These are phyloP conservation scores for Eulithis testata DNA, from an alignment of 2,888 invertebrate species.

Conservation along the genomic window DNA sequence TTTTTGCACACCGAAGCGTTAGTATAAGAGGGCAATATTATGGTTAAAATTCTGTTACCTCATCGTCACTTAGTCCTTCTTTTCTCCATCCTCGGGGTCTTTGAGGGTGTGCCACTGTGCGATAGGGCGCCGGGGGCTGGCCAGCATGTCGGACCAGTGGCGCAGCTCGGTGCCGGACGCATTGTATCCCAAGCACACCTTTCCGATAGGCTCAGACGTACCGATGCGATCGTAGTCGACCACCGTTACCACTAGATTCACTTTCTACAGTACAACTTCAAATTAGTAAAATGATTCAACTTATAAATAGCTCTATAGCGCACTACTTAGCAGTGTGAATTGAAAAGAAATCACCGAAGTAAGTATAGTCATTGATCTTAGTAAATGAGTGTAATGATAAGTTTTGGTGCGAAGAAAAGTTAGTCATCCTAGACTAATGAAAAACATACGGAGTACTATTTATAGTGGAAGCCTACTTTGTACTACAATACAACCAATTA, in stretches of 20 bases:
- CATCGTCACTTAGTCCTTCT: conserved; percentile 87
- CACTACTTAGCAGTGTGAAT: conserved; percentile 29
- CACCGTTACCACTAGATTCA: conserved; percentile 98
- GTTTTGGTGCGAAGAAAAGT: conserved; percentile 21
- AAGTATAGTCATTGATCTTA: no score
- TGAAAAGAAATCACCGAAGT: conserved; percentile 5
- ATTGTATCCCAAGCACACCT: conserved; percentile 98
- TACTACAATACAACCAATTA: not conserved
- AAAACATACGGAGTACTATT: conserved; percentile 18
- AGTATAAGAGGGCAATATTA: not conserved
- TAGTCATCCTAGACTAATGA: conserved; percentile 21
- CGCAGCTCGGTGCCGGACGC: conserved; percentile 99
- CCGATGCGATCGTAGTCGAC: conserved; percentile 99
- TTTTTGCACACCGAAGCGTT: no score
- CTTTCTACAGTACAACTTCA: conserved; percentile 91
- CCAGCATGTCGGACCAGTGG: conserved; percentile 99
- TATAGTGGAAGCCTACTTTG: conserved; percentile 23
- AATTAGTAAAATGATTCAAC: conserved; percentile 25
- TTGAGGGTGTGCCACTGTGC: conserved; percentile 99
- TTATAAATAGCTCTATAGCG: conserved; percentile 14
- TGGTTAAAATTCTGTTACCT: conserved; percentile 44
- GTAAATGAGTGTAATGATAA: conserved; percentile 6
- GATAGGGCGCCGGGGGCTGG: conserved; percentile 99
- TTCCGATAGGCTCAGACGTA: conserved; percentile 99
- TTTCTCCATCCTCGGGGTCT: conserved; percentile 97